Conservation (phyloP, 2,888 invertebrate species). For the Pristionchus mayeri region DNA sequence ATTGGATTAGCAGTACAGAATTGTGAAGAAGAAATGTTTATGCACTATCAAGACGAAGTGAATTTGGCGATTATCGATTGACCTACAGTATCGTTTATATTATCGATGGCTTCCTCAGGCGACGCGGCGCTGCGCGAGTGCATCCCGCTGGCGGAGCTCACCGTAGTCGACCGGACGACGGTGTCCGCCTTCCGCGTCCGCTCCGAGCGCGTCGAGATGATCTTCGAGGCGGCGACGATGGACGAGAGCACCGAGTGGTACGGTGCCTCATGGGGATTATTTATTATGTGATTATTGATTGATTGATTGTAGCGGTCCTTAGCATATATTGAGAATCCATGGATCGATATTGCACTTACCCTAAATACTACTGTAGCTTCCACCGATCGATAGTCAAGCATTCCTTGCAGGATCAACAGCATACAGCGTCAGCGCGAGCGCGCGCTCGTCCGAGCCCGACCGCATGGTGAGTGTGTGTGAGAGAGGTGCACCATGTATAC, state of each 20-base stretch:
- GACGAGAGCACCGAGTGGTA: constrained; percentile 73
- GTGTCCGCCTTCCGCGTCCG: constrained; percentile 64
- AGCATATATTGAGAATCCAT: too few species aligned
- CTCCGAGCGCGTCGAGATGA: constrained; percentile 60
- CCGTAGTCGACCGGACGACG: background rate
- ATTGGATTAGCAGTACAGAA: background rate
- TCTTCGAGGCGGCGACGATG: constrained; percentile 68
- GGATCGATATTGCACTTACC: background rate
- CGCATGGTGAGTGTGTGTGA: constrained; percentile 26
- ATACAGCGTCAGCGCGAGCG: constrained; percentile 49
- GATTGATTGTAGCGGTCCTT: background rate
- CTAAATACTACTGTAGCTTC: background rate
- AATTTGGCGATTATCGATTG: background rate
- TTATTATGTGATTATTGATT: background rate
- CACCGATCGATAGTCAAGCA: background rate
- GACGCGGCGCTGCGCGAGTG: constrained; percentile 24
- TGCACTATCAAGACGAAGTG: background rate
- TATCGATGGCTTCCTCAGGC: constrained; percentile 9
- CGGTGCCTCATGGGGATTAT: background rate
- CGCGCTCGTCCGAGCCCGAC: background rate
- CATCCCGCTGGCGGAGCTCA: constrained; percentile 8
- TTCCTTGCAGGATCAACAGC: constrained; percentile 39
- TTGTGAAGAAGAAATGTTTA: background rate
- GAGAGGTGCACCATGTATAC: background rate
- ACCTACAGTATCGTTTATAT: too few species aligned